These are phyloP conservation scores for Tridacna gigas DNA, from an alignment of 2,888 invertebrate species.

Conservation along the genomic window DNA sequence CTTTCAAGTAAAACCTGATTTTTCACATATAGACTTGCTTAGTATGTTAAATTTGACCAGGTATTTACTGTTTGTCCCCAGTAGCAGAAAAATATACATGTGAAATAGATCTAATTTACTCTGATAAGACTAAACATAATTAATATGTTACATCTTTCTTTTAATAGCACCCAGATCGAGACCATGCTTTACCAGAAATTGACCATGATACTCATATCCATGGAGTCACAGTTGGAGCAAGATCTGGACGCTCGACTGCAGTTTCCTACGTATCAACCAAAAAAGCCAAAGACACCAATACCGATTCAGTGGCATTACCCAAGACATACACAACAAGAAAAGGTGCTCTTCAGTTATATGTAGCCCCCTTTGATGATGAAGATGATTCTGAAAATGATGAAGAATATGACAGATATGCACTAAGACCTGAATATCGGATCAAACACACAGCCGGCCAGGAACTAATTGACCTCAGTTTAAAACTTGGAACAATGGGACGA, in stretches of 20 bases:
- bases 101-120: too few relatives aligned
- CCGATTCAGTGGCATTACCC: conserved; percentile 66
- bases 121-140: too few relatives aligned
- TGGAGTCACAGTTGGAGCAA: conserved; percentile 77
- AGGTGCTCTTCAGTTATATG: conserved; percentile 80
- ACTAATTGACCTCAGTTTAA: conserved; percentile 74
- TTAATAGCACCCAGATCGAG: conserved; percentile 37
- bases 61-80: too few relatives aligned
- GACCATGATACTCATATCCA: conserved; percentile 72
- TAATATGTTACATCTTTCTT: not conserved
- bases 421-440: conserved; percentile 54
- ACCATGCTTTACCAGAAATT: conserved; percentile 48
- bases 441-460: conserved; percentile 61
- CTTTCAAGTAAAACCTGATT: too few relatives aligned
- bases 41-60: too few relatives aligned
- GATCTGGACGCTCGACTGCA: conserved; percentile 59
- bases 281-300: conserved; percentile 30
- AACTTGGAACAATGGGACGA: conserved; percentile 78
- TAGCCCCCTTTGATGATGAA: conserved; percentile 69
- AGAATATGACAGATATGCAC: conserved; percentile 16
- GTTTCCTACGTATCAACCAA: conserved; percentile 45
- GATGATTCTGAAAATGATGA: conserved; percentile 38
- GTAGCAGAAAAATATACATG: too few relatives aligned
- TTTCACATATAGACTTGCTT: too few relatives aligned
- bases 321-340: conserved; percentile 81